Evolutionary conservation across 2,888 invertebrate species (phyloP), one percentile per base, ranked within the genome.

Genomic region (Eupithecia exiguata): DNA sequence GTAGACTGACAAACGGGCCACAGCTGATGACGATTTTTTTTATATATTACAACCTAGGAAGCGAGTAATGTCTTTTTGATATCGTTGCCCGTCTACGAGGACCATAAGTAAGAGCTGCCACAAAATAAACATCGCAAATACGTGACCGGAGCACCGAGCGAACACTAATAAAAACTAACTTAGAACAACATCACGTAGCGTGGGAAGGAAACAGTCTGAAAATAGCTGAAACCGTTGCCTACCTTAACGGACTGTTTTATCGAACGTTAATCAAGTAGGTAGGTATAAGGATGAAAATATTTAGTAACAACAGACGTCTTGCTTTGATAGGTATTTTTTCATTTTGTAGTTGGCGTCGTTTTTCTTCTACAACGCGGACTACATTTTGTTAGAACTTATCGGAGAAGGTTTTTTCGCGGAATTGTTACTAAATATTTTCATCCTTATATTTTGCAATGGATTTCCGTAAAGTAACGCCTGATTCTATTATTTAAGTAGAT

Each of bases 161-260:
- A 67, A 71, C 71, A 76, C 79, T 82, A 85, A 84, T 85, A 85
- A 86, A 85, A 84, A 82, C 78, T 74, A 77, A 84, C 81, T 80
- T 82, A 81, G 63, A 82, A 82, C 82, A 82, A 84, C 83, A 84
- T 82, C 83, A 83, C 82, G 83, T 75, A 78, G 80, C 74, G 49
- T 72, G 66, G 70, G 74, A 81, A 84, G 83, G 81, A 83, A 84
- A 69, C 18, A 16, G 35, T 40, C 68, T 71, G 70, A 18, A 61
- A 75, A 73, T 75, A 70, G n/a, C 35, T 35, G 38, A 38, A 43
- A 43, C 38, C 30, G 53, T 43, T 62, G 63, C 63, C 30, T 61
- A 30, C 25, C 30, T 65, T 66, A 14, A 66, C 14, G 9, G 12
- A 66, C 21, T 66, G 18, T 18, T 62, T 62, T 62, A 62, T 18